Evolutionary conservation across 2,797 vertebrate genomes (phyloP).

Genomic region (Miichthys miiuy): DNA sequence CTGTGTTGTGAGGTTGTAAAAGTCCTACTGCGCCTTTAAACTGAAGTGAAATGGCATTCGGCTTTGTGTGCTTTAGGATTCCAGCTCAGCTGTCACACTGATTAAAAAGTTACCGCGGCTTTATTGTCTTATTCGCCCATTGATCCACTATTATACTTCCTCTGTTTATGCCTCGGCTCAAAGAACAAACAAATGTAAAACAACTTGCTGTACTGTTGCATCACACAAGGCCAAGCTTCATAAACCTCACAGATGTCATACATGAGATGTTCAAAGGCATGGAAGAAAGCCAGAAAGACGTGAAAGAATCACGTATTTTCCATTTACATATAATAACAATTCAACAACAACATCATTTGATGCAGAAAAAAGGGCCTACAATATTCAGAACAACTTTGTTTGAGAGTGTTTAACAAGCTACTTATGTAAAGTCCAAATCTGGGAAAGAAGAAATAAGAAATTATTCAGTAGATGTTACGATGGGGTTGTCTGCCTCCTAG

Average conservation of each 20-base stretch:
- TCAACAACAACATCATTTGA: neutral
- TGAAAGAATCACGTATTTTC: neutral
- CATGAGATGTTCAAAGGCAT: neutral
- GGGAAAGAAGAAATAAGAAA: too few species aligned
- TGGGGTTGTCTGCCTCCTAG: too few species aligned
- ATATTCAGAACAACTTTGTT: too few species aligned
- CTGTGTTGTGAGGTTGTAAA: conserved; percentile 23
- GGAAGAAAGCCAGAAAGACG: neutral
- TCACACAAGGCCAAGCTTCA: conserved; percentile 5
- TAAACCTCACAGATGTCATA: conserved; percentile 5
- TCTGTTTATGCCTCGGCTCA: neutral
- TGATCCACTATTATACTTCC: neutral
- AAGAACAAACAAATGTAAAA: conserved; percentile 27
- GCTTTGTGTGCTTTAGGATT: conserved; percentile 10
- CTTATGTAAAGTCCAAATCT: neutral
- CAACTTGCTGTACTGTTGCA: neutral
- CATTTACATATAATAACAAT: neutral
- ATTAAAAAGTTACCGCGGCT: neutral
- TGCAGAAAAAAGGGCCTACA: neutral
- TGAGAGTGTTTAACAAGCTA: neutral
- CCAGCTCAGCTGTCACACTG: neutral
- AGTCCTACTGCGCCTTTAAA: conserved; percentile 30
- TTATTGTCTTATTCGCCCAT: conserved; percentile 5
- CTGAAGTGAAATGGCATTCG: conserved; percentile 4
- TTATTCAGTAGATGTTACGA: too few species aligned